Conservation (phyloP, 1,140 invertebrate genomes). For the Caenorhabditis inopinata region DNA sequence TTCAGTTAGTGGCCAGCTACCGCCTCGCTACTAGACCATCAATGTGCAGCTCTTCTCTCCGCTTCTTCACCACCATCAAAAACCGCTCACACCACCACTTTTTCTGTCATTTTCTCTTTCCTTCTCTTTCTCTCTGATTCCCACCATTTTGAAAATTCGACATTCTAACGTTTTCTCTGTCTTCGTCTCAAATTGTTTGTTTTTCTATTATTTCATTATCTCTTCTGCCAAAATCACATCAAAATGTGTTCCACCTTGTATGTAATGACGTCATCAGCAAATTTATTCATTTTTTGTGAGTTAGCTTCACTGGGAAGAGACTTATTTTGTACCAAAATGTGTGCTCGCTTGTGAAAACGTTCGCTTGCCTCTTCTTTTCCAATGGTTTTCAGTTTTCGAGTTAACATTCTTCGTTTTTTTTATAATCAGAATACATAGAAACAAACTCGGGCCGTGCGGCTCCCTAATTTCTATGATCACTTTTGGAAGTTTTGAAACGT, state of each 20-base stretch:
- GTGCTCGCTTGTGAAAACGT: slow-evolving; percentile 1
- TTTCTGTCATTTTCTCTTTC: background rate
- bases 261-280: background rate
- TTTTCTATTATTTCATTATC: background rate
- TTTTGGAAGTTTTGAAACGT: background rate
- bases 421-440: background rate
- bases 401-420: background rate
- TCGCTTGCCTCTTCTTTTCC: background rate
- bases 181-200: background rate
- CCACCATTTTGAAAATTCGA: no score
- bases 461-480: background rate
- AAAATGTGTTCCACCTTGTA: slow-evolving; percentile 21
- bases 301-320: background rate
- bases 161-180: no score
- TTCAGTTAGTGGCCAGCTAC: slow-evolving; percentile 50
- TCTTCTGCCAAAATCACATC: background rate
- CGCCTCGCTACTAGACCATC: slow-evolving; percentile 46
- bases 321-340: background rate
- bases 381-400: background rate
- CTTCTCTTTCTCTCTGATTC: background rate
- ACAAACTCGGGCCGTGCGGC: no score
- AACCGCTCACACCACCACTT: slow-evolving; percentile 5
- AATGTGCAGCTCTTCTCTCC: slow-evolving; percentile 1
- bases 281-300: background rate
- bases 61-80: slow-evolving; percentile 17